Percentiles rank a stretch among this genome's conserved stretches.
Conservation (phyloP, 2,113 vertebrate species). For the Thamnaconus septentrionalis region DNA sequence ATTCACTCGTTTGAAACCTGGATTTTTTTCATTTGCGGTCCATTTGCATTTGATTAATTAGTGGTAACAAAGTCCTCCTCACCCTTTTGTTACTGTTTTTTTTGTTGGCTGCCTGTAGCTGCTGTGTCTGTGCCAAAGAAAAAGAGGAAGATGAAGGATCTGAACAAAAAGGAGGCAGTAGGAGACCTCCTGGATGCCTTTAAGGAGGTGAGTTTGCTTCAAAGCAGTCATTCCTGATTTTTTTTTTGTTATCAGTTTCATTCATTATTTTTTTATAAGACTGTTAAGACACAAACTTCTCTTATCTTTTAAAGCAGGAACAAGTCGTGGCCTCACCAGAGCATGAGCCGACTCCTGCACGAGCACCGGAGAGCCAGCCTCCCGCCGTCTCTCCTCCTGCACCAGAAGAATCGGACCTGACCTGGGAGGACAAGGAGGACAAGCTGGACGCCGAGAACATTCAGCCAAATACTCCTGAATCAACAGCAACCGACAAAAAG, state of each 20-base stretch:
- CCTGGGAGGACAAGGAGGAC: constrained; percentile 96
- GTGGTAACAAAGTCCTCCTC: too few species aligned
- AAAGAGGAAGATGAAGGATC: constrained; percentile 93
- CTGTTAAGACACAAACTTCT: not conserved
- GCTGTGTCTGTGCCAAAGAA: constrained; percentile 95
- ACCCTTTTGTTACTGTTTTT: too few species aligned
- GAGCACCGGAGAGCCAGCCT: constrained; percentile 62
- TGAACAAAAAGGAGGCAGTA: constrained; percentile 93
- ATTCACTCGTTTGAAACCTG: too few species aligned
- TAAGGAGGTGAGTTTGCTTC: constrained; percentile 83
- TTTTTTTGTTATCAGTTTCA: too few species aligned
- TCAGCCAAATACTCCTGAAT: constrained; percentile 68
- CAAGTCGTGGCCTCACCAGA: constrained; percentile 59
- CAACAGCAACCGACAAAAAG: constrained; percentile 77
- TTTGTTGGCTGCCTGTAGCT: constrained; percentile 58
- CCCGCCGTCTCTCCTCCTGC: constrained; percentile 55
- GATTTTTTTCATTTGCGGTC: too few species aligned
- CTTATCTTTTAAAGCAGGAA: constrained; percentile 51
- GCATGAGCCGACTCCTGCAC: constrained; percentile 37
- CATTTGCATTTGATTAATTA: too few species aligned
- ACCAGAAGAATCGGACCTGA: constrained; percentile 85
- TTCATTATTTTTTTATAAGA: too few species aligned
- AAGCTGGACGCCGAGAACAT: constrained; percentile 90
- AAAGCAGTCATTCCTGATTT: not conserved
- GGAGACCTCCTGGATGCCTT: constrained; percentile 96